Evolutionary conservation across 1,140 invertebrate genomes (phyloP).

Genomic region (Anastrepha obliqua): DNA sequence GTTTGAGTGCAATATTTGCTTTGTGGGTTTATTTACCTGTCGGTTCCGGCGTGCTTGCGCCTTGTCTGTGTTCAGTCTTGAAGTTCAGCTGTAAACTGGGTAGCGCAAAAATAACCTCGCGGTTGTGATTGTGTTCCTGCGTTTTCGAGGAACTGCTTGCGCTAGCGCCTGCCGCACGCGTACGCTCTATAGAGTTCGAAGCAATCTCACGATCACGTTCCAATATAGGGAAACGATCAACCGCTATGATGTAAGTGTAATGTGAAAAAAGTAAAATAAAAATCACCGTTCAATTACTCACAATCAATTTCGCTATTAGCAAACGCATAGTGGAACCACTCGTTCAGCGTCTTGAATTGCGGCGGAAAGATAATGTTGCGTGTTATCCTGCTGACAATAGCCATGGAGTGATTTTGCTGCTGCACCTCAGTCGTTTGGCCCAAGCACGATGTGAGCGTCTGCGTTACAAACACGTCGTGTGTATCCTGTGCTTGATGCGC

Average conservation of each 20-base stretch:
- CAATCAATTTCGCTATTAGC: constrained; percentile 94
- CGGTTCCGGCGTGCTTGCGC: constrained; percentile 81
- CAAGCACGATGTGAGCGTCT: constrained; percentile 91
- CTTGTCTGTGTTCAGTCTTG: constrained; percentile 93
- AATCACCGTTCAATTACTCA: constrained; percentile 72
- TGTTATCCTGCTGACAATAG: constrained; percentile 93
- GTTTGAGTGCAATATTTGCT: constrained; percentile 30
- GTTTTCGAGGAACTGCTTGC: constrained; percentile 77
- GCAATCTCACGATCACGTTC: constrained; percentile 79
- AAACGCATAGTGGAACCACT: constrained; percentile 98
- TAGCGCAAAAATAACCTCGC: constrained; percentile 96
- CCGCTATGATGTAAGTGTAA: constrained; percentile 78
- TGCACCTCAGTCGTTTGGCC: constrained; percentile 82
- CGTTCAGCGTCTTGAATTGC: constrained; percentile 93
- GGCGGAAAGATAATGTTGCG: constrained; percentile 94
- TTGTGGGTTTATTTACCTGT: constrained; percentile 75
- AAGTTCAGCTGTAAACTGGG: constrained; percentile 94
- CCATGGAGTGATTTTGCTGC: constrained; percentile 89
- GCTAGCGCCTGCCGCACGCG: constrained; percentile 69
- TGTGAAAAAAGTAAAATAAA: too few relatives aligned
- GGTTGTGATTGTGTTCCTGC: constrained; percentile 89
- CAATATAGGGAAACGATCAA: constrained; percentile 91
- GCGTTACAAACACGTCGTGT: constrained; percentile 82
- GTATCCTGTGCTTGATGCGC: constrained; percentile 84
- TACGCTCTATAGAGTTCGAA: constrained; percentile 76